phyloP scores from a whole-genome alignment of 30 jellyfish, hydroid and myxozoan species.

The Chrysaora quinquecirrha region DNA sequence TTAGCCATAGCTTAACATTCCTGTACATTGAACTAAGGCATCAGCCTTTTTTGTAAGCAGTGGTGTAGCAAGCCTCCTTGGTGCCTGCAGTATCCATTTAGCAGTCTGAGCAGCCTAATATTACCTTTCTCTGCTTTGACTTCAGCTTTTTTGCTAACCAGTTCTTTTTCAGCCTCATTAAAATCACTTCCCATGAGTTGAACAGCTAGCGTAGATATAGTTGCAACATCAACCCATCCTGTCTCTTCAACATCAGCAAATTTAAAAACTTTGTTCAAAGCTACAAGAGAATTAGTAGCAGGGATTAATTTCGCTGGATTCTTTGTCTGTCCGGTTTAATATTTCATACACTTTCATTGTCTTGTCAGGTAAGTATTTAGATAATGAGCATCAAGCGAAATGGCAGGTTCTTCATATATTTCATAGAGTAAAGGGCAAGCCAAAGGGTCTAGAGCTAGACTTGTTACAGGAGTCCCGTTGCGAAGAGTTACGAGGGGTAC shows the following conservation, averaged over 20 bases:
- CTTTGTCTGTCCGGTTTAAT: neutral
- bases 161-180: constrained; percentile 93
- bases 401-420: no score
- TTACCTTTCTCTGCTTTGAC: constrained; percentile 95
- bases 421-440: neutral
- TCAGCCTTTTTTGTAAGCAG: no score
- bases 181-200: constrained; percentile 97
- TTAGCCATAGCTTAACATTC: no score
- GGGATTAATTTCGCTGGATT: no score
- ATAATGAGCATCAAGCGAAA: neutral
- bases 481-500: no score
- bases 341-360: neutral
- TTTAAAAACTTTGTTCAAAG: constrained; percentile 88
- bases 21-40: no score
- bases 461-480: no score
- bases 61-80: no score
- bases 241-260: constrained; percentile 99
- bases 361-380: neutral
- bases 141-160: constrained; percentile 93
- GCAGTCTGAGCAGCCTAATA: no score
- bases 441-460: neutral
- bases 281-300: no score
- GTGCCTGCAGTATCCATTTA: no score
- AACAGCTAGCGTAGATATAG: constrained; percentile 97
- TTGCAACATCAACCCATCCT: constrained; percentile 97